Base-by-base conservation (phyloP, 2,113 vertebrate species). In the Rhea pennata region DNA sequence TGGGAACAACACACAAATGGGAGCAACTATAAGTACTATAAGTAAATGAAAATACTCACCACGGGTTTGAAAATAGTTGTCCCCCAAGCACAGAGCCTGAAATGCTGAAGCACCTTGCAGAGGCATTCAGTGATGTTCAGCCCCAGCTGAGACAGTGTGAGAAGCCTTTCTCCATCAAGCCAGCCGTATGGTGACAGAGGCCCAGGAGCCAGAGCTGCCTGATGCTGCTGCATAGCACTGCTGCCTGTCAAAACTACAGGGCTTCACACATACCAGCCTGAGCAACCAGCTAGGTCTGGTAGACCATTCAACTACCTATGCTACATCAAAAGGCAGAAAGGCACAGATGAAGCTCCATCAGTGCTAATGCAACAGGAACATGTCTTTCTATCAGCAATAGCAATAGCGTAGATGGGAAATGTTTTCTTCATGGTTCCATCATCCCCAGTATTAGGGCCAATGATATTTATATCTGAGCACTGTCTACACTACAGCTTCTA, bases 141-240 rank as follows among this genome's bases (percentile, higher is more conserved):
- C 54, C 33, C 53, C 7, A 3, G 22, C 4, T 8, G 3, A 4
- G 19, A 10, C n/a, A 31, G 14, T 46, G 9, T 44, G 29, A 59
- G 36, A 40, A 76, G 33, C 46, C 31, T 31, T 0, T 6, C 42
- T 93, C 33, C 40, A 48, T 17, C 69, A 84, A 59, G 80, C 9
- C 26, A 36, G 59, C 39, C 20, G 26, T 46, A 76, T 70, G 62
- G 56, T 27, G 50, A 26, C 7, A 13, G 44, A 6, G 54, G 7
- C 26, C 26, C 31, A 23, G 21, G 27, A 40, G 42, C 48, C 36
- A 0, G 0, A 29, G 48, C 3, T 48, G 1, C n/a, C 39, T 61
- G 42, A 24, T 33, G 50, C 36, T 84, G 64, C 40, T 8, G 4
- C n/a, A 31, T 44, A 67, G n/a, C 56, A 74, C 39, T 31, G 22